Conservation (phyloP, 2,797 vertebrate species). For the Catharus ustulatus region DNA sequence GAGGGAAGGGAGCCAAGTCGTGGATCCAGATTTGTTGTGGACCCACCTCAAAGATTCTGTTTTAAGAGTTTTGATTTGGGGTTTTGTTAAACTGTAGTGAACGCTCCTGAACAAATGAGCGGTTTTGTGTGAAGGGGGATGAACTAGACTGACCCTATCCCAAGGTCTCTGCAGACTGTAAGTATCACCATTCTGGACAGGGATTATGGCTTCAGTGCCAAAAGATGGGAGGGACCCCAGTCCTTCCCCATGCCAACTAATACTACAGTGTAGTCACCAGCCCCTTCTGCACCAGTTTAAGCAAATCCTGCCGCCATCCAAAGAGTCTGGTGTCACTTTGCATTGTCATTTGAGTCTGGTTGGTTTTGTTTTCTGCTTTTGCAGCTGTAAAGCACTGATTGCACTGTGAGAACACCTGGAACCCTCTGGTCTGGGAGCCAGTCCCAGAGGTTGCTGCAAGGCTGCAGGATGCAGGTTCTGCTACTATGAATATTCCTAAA, state of each 20-base stretch:
- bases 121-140: not conserved
- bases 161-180: not conserved
- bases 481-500: not conserved
- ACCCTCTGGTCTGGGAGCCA: not conserved
- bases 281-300: constrained; percentile 36
- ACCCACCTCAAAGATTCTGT: constrained; percentile 20
- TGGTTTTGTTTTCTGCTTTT: constrained; percentile 19
- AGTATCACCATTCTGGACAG: not conserved
- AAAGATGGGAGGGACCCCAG: not conserved
- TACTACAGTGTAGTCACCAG: constrained; percentile 14
- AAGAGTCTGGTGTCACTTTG: not conserved
- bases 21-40: constrained; percentile 14
- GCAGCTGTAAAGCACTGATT: constrained; percentile 40
- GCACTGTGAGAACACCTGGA: constrained; percentile 26
- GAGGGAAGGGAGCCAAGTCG: not conserved
- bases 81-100: constrained; percentile 46
- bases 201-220: constrained; percentile 33
- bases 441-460: not conserved
- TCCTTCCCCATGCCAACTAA: not conserved
- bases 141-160: not conserved
- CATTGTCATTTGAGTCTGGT: constrained; percentile 5
- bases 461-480: not conserved
- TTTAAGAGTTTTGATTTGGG: constrained; percentile 23
- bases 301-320: constrained; percentile 48
- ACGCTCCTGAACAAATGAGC: not conserved